A percentile compares a stretch with the other conserved stretches of the same genome.
Conservation (phyloP, 1,140 invertebrate species). For the Achroia grisella region DNA sequence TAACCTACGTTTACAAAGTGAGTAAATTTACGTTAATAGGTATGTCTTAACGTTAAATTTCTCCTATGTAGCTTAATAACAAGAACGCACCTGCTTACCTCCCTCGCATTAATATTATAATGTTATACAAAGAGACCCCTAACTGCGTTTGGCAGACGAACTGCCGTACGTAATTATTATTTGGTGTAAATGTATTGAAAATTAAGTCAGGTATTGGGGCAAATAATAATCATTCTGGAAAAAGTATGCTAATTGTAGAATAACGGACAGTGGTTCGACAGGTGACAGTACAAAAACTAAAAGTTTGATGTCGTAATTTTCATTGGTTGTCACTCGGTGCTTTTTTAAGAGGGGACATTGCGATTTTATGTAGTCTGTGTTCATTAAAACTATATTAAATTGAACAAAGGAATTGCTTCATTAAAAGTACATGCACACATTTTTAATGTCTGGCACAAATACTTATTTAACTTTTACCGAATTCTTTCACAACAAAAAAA, state of each 20-base stretch:
- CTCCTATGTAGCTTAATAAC: conserved; percentile 38
- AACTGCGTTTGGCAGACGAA: conserved; percentile 45
- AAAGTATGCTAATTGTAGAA: conserved; percentile 52
- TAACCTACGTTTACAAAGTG: no score
- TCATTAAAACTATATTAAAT: no score
- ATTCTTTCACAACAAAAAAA: no score
- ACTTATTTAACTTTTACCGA: no score
- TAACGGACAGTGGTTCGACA: conserved; percentile 38
- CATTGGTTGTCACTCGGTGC: no score
- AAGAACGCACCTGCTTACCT: conserved; percentile 38
- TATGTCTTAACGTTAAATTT: no score
- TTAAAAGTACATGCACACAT: no score
- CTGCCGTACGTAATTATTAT: conserved; percentile 54
- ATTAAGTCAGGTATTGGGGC: conserved; percentile 40
- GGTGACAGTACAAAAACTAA: conserved; percentile 47
- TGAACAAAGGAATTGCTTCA: no score
- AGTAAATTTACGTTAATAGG: no score
- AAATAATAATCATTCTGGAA: conserved; percentile 41
- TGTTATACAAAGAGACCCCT: conserved; percentile 49
- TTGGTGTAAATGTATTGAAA: conserved; percentile 64
- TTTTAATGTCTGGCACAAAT: no score
- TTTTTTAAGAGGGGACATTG: no score
- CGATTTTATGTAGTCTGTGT: no score
- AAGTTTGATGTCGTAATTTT: conserved; percentile 29
- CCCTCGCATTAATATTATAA: conserved; percentile 52